Conservation (phyloP, 2,797 vertebrate species). For the Mus minutoides region DNA sequence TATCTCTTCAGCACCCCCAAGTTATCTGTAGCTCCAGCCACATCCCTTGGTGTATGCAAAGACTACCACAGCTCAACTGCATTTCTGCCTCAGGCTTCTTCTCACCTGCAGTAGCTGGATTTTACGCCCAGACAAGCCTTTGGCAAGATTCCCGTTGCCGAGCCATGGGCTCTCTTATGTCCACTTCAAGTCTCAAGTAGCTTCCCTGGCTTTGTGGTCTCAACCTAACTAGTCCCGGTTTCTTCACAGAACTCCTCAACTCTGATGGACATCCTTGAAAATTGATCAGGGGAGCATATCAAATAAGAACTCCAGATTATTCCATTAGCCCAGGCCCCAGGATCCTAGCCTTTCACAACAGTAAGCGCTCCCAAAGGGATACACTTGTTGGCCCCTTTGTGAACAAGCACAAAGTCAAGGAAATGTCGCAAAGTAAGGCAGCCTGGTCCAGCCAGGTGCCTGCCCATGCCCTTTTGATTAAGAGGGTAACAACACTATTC, state of each 20-base stretch:
- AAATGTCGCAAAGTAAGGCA: background rate
- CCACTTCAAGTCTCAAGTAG: background rate
- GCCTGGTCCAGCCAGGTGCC: background rate
- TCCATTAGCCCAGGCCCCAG: background rate
- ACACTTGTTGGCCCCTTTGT: background rate
- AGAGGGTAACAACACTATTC: background rate
- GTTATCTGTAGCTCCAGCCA: background rate
- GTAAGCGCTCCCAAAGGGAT: background rate
- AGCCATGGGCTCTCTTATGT: background rate
- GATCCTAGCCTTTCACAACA: background rate
- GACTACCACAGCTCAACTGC: background rate
- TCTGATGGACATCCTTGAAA: background rate
- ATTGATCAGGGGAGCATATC: background rate
- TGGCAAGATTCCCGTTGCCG: background rate
- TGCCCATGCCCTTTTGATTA: no score
- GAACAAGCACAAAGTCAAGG: background rate
- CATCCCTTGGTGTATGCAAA: background rate
- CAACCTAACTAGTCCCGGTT: background rate
- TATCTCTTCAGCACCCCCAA: background rate
- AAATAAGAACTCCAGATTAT: background rate
- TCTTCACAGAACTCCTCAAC: background rate
- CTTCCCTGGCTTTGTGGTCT: slow-evolving; percentile 16
- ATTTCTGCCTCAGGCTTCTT: background rate
- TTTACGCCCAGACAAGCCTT: background rate
- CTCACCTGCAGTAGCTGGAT: background rate